Evolutionary conservation across 2,113 vertebrate genomes (phyloP).

Genomic region (Cyphomyrus discorhynchus): DNA sequence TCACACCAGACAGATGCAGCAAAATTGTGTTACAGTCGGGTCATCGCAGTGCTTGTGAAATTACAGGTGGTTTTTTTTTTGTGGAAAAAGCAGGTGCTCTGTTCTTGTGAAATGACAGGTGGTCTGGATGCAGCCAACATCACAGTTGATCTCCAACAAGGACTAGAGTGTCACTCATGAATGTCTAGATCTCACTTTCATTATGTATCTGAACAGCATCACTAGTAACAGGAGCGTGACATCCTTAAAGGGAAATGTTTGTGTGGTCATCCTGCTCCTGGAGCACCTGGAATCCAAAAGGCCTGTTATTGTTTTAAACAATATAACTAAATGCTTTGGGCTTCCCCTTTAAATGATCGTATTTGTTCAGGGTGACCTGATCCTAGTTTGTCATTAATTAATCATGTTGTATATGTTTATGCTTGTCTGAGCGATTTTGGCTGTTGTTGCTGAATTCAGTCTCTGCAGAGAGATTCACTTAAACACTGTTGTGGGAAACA

Average conservation of each 20-base stretch:
- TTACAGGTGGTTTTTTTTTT: background rate
- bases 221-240: background rate
- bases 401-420: background rate
- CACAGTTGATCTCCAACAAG: background rate
- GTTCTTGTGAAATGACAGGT: background rate
- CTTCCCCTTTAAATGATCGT: background rate
- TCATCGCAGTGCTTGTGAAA: background rate
- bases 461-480: background rate
- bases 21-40: background rate
- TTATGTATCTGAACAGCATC: background rate
- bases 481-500: background rate
- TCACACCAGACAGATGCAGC: background rate
- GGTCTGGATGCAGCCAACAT: background rate
- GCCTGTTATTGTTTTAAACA: background rate
- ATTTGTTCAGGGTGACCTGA: background rate
- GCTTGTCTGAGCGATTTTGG: conserved; percentile 2
- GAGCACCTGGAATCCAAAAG: background rate
- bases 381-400: background rate
- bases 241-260: background rate
- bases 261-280: background rate
- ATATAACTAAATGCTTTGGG: background rate
- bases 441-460: conserved; percentile 3
- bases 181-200: background rate
- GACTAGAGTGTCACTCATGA: background rate
- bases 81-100: background rate